Evolutionary conservation across 2,113 vertebrate species (phyloP).

Genomic region (Tachuris rubrigastra): DNA sequence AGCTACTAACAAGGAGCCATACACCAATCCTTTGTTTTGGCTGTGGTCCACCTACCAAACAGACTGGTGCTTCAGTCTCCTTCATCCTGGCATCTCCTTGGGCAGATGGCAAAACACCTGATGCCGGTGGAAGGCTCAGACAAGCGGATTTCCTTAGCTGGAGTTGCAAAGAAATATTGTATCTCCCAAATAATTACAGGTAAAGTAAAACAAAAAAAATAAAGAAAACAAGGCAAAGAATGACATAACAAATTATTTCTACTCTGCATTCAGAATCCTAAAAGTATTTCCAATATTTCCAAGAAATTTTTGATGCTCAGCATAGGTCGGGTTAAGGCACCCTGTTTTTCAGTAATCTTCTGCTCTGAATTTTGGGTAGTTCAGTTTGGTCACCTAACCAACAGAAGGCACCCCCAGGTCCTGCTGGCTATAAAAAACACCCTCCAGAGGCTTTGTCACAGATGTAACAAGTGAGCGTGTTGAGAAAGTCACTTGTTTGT

Average conservation of each 20-base stretch:
- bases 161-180: neutral
- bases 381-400: neutral
- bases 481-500: slow-evolving; percentile 61
- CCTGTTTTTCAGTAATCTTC: neutral
- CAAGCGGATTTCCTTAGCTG: neutral
- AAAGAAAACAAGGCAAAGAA: neutral
- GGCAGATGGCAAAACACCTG: neutral
- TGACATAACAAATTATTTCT: neutral
- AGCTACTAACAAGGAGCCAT: neutral
- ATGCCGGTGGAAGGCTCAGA: neutral
- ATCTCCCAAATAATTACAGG: neutral
- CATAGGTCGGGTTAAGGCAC: rapidly evolving
- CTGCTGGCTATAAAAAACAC: neutral
- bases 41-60: neutral
- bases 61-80: neutral
- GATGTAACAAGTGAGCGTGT: neutral
- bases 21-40: neutral
- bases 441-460: slow-evolving; percentile 7
- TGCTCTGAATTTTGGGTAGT: neutral
- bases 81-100: neutral
- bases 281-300: neutral
- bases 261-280: neutral
- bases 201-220: neutral
- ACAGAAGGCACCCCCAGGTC: neutral
- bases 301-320: neutral